Conservation (phyloP, 2,797 vertebrate species). For the Hemitrygon akajei region DNA sequence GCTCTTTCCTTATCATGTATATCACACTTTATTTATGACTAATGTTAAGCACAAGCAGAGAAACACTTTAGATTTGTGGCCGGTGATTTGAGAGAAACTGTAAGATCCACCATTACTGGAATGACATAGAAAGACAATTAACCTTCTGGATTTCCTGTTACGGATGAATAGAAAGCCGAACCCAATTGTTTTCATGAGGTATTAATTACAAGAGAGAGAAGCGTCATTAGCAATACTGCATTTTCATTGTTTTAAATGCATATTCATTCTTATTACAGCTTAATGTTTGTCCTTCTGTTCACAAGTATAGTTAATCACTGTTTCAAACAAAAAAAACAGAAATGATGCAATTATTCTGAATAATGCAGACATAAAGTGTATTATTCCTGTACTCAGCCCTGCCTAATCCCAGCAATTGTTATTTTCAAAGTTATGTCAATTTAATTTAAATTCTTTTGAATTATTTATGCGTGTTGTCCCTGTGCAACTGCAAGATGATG, state of each 20-base stretch:
- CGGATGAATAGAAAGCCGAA: neutral
- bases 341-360: neutral
- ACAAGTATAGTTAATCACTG: neutral
- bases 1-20: too few relatives aligned
- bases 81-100: neutral
- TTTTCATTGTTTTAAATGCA: neutral
- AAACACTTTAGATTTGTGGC: neutral
- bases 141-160: neutral
- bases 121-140: neutral
- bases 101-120: neutral
- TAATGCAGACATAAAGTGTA: too few relatives aligned
- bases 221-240: too few relatives aligned
- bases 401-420: neutral
- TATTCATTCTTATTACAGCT: neutral
- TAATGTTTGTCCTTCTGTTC: neutral
- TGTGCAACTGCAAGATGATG: neutral
- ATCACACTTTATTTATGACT: neutral
- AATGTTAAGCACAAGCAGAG: neutral
- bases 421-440: neutral
- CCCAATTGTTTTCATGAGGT: neutral
- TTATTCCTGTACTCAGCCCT: neutral
- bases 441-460: neutral
- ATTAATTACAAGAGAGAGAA: neutral
- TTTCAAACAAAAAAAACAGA: neutral
- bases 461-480: neutral